These are phyloP conservation scores for Microcebus murinus DNA, from an alignment of 2,113 vertebrate species.

Conservation along the genomic window DNA sequence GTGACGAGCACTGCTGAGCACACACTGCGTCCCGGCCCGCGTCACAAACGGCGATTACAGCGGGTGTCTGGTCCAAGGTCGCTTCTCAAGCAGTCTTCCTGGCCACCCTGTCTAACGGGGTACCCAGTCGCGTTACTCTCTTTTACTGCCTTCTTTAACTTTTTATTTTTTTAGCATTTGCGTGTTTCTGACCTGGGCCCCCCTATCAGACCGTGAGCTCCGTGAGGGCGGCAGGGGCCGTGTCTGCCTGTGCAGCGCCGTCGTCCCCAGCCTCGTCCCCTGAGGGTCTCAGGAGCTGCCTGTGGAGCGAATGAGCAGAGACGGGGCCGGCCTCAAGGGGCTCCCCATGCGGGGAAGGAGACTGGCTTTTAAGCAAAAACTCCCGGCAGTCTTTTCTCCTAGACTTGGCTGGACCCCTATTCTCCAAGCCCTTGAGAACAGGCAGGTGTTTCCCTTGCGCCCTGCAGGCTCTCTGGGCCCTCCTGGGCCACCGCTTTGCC, in stretches of 20 bases:
- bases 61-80: background rate
- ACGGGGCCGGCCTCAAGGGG: background rate
- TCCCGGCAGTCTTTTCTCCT: background rate
- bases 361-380: background rate
- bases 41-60: background rate
- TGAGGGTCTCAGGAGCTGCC: background rate
- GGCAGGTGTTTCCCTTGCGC: background rate
- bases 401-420: background rate
- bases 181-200: background rate
- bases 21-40: accelerated
- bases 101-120: too few relatives aligned
- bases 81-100: background rate
- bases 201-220: background rate
- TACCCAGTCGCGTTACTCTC: accelerated
- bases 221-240: accelerated
- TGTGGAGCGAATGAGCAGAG: background rate
- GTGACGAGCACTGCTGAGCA: accelerated
- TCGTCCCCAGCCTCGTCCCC: background rate
- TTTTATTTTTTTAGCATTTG: background rate
- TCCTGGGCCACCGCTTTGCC: background rate
- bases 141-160: background rate
- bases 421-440: background rate
- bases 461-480: background rate
- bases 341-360: background rate
- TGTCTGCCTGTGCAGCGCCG: background rate